Evolutionary conservation across 2,888 invertebrate species (phyloP).

Genomic region (Chymomyza fuscimana): DNA sequence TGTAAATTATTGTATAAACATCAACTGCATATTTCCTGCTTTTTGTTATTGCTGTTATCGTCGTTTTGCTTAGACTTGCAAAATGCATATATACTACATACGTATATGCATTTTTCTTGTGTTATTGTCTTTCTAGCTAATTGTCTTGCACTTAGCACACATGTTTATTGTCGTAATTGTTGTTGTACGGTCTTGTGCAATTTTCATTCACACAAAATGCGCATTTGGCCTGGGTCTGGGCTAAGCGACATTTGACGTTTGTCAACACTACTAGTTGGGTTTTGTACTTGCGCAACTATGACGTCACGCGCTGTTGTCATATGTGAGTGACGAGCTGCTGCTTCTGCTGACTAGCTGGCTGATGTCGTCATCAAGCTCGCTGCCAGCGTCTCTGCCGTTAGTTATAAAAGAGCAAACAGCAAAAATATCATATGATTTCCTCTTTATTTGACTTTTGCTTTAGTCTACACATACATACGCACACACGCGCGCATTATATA

Average conservation of each 20-base stretch:
- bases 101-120: slow-evolving; percentile 10
- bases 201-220: slow-evolving; percentile 39
- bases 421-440: slow-evolving; percentile 51
- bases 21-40: slow-evolving; percentile 18
- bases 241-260: neutral
- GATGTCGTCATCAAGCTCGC: slow-evolving; percentile 39
- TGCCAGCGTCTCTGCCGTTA: neutral
- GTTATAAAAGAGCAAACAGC: neutral
- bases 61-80: slow-evolving; percentile 18
- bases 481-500: neutral
- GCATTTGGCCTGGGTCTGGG: slow-evolving; percentile 46
- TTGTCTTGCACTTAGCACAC: slow-evolving; percentile 39
- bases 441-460: slow-evolving; percentile 29
- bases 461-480: slow-evolving; percentile 20
- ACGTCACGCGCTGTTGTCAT: slow-evolving; percentile 9
- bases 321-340: neutral
- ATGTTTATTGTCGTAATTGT: slow-evolving; percentile 28
- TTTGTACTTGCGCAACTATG: neutral
- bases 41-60: slow-evolving; percentile 30
- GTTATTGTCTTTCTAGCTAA: slow-evolving; percentile 41
- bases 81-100: no score
- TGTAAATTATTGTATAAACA: slow-evolving; percentile 13
- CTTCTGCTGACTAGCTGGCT: slow-evolving; percentile 7
- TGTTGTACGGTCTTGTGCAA: slow-evolving; percentile 34
- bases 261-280: neutral